These are phyloP conservation scores for Drosophila persimilis DNA, from an alignment of 1,140 invertebrate genomes.

Conservation along the genomic window DNA sequence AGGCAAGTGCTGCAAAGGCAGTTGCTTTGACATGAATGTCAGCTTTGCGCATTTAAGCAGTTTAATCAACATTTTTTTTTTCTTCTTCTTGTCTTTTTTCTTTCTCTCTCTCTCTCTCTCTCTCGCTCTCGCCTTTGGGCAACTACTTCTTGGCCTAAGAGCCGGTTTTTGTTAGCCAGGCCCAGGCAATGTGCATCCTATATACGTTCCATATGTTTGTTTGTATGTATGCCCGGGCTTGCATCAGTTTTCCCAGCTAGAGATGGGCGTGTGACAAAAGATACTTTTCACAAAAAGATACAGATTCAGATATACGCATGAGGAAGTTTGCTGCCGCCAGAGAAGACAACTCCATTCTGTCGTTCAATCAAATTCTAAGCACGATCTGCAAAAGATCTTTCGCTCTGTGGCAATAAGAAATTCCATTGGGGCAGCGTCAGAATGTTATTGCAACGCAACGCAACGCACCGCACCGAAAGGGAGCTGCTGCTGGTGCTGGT, in stretches of 20 bases:
- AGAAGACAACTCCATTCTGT: too few species aligned
- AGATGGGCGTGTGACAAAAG: conserved; percentile 38
- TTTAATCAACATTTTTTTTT: conserved; percentile 73
- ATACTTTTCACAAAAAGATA: too few species aligned
- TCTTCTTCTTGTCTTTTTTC: conserved; percentile 2
- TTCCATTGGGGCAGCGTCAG: conserved; percentile 27
- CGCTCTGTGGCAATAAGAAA: conserved; percentile 10
- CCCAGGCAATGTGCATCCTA: conserved; percentile 42
- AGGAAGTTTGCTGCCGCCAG: too few species aligned
- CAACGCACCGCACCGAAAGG: background rate
- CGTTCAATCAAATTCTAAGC: too few species aligned
- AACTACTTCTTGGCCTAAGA: conserved; percentile 2
- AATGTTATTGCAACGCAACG: conserved; percentile 17
- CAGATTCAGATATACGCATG: too few species aligned
- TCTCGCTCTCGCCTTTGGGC: background rate
- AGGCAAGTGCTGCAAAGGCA: conserved; percentile 24
- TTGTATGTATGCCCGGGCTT: background rate
- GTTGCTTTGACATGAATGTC: conserved; percentile 80
- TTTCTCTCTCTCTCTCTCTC: conserved; percentile 2
- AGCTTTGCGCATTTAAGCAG: conserved; percentile 79
- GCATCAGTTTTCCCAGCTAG: conserved; percentile 21
- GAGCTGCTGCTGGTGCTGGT: too few species aligned
- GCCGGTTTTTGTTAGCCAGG: conserved; percentile 42
- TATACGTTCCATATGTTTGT: conserved; percentile 2
- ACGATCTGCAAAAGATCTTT: conserved; percentile 4